Base-by-base conservation (phyloP, 64 coral and sea anemone species). In the Orbicella faveolata region DNA sequence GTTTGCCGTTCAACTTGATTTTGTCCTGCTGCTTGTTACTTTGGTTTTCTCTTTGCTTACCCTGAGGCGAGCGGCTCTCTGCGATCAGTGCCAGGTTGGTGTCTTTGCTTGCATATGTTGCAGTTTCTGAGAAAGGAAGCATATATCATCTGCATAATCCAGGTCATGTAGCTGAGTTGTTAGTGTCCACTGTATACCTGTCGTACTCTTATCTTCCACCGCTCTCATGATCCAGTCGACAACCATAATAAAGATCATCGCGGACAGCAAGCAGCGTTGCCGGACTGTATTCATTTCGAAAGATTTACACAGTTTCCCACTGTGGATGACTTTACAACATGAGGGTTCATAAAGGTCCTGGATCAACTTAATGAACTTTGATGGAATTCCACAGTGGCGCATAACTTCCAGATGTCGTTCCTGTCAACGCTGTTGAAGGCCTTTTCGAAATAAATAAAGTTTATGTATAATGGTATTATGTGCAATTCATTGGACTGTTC, bases 41-140 rank as follows among this genome's bases (percentile, higher is more conserved):
- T 52, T 73, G 0, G 1, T 23, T 33, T 73, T 33, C 26, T 73
- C 20, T 90, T 90, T 90, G 76, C 68, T 81, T 81, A 83, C 63
- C 80, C 64, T 90, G 79, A 68, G 79, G 35, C 7, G 21, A 0
- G 68, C 26, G n/a, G 9, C 7, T 73, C 68, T 73, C 68, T 73
- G 68, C 7, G 26, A 73, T 52, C 52, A 4, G 52, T 52, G 68
- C 2, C 68, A 73, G 68, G 26, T 73, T 21, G 63, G 72, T 48
- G 88, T 64, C 33, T 89, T 79, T 52, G 75, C 51, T 90, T 81
- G 64, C 77, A 90, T 89, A 89, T 89, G 70, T 76, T 61, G 74
- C 70, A 33, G 23, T 33, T 63, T 79, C 26, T 89, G 87, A 12
- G 25, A 89, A 17, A 76, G 52, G 4, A 89, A n/a, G 26, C 75